Base-by-base conservation (phyloP, 2,888 invertebrate genomes). In the Pandemis heparana region DNA sequence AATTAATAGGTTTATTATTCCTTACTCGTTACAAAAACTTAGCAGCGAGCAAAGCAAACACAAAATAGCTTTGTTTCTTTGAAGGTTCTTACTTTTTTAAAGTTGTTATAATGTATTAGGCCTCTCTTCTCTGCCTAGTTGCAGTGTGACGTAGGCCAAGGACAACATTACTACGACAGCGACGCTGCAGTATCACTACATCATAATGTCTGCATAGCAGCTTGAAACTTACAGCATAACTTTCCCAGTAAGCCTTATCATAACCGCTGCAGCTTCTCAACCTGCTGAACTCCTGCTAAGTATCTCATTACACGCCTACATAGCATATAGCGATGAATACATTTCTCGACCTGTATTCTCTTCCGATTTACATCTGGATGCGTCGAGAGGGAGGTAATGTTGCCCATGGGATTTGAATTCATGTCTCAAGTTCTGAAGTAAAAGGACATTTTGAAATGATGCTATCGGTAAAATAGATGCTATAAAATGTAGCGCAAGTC, bases 291-390 rank as follows among this genome's bases (percentile, higher is more conserved):
- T 43, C 18, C 46, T 63, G 18, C 46, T 7, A 63, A 23, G 63
- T 46, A 63, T 46, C 14, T 43, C 14, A 23, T 43, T 18, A 46
- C 14, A 43, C 1, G 63, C 12, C 10, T 48, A n/a, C 48, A n/a
- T 14, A n/a, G 48, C 48, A 48, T n/a, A 48, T 48, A 48, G n/a
- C 48, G n/a, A 48, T 5, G 14, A 48, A 48, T 48, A 48, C 48
- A n/a, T n/a, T n/a, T 10, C 5, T 46, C 14, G 12, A 4, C 48
- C 59, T 7, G 48, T 18, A 59, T 48, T 65, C 63, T 12, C 23
- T 65, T 48, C 41, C 18, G 23, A 48, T 38, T 68, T 64, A 59
- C 64, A 64, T 73, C 68, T 60, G 9, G 46, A 64, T 16, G 41
- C 8, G 56, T 46, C 59, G 14, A 18, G 9, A 63, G 43, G 14